phyloP scores from a whole-genome alignment of 2,888 invertebrate genomes.

The Aphidius colemani region DNA sequence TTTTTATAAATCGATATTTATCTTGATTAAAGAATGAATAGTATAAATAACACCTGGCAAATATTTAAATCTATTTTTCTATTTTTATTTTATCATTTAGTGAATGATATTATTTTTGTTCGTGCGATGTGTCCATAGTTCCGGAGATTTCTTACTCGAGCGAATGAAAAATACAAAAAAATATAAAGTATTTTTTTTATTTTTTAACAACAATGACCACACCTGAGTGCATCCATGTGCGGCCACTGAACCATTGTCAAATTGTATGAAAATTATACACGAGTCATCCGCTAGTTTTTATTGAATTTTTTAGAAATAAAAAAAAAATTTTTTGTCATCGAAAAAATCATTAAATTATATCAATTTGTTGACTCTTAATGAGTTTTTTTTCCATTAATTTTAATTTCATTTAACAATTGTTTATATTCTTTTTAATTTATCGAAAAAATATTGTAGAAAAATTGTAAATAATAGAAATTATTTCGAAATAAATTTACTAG shows the following conservation, averaged over 20 bases:
- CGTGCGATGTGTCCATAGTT: slow-evolving; percentile 22
- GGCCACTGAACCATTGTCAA: slow-evolving; percentile 39
- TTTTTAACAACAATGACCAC: slow-evolving; percentile 35
- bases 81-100: neutral
- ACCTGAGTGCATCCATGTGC: slow-evolving; percentile 36
- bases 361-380: neutral
- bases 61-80: no score
- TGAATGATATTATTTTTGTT: slow-evolving; percentile 12
- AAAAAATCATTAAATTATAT: neutral
- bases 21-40: no score
- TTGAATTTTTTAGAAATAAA: slow-evolving; percentile 7
- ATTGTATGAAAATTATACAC: slow-evolving; percentile 34
- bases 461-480: no score
- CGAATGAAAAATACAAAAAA: slow-evolving; percentile 30
- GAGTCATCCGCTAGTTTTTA: slow-evolving; percentile 4
- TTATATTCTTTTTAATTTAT: neutral
- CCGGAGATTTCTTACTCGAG: slow-evolving; percentile 35
- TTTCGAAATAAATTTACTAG: no score
- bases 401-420: neutral
- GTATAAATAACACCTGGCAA: no score
- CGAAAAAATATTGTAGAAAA: no score
- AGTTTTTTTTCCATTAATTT: neutral
- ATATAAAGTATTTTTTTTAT: no score
- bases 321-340: slow-evolving; percentile 1
- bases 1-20: no score